These are phyloP conservation scores for Natrix natrix DNA, from an alignment of 2,797 vertebrate genomes.

Conservation along the genomic window DNA sequence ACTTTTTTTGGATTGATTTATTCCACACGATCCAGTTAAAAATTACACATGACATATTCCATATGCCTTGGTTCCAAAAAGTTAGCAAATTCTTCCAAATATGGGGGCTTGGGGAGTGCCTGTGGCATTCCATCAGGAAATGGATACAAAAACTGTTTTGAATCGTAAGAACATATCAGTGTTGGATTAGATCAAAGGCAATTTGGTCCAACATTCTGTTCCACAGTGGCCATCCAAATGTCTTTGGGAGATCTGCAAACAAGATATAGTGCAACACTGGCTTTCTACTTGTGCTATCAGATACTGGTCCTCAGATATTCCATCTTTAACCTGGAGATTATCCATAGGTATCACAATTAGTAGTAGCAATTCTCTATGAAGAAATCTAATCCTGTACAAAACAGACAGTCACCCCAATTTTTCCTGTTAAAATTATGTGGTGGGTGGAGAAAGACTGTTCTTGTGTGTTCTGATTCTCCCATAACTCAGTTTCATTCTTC, in stretches of 20 bases:
- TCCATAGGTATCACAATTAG: background rate
- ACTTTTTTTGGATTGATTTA: slow-evolving; percentile 47
- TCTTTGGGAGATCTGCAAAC: background rate
- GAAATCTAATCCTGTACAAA: background rate
- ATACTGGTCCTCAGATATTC: background rate
- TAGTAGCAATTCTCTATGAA: background rate
- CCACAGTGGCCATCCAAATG: background rate
- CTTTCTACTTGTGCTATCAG: background rate
- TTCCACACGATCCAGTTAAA: slow-evolving; percentile 43
- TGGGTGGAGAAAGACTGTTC: background rate
- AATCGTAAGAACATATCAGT: slow-evolving; percentile 5
- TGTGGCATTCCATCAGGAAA: slow-evolving; percentile 36
- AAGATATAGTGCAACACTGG: background rate
- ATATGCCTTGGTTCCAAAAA: slow-evolving; percentile 33
- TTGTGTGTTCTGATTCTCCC: background rate
- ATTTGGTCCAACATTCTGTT: background rate
- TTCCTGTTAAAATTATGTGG: background rate
- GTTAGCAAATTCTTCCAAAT: slow-evolving; percentile 46
- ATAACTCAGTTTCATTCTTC: background rate
- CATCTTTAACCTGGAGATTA: background rate
- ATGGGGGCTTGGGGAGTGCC: slow-evolving; percentile 21
- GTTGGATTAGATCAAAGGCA: background rate
- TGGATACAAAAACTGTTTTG: slow-evolving; percentile 34
- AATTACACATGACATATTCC: slow-evolving; percentile 35
- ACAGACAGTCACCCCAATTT: background rate